Base-by-base conservation (phyloP, 1,140 invertebrate species). In the Sycophaga agraensis region DNA sequence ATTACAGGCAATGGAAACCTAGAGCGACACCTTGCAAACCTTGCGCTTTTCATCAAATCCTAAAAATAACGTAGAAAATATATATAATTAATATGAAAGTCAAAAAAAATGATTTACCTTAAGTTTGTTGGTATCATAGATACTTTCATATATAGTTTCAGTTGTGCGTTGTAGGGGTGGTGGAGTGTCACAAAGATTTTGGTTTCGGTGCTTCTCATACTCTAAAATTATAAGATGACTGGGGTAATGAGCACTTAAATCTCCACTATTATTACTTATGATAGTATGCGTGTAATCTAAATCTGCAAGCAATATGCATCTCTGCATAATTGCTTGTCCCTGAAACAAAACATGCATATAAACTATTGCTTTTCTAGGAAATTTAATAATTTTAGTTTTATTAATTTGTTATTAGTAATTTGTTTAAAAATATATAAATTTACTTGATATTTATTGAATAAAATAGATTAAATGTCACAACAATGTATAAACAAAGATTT, bases 1-100 rank as follows among this genome's bases (percentile, higher is more conserved):
- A 93, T 92, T 4, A 92, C 90, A 35, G 91, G 90, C 37, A 91
- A 77, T 28, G 89, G 89, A 82, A 93, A 93, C 69, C 91, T 82
- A 58, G 87, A 86, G 59, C 91, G 82, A 78, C 90, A 92, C 65
- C 89, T 80, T 4, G 85, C 85, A 68, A 82, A 82, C 70, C 85
- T 83, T 12, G 86, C 87, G 68, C 83, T 85, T 45, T 80, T 84
- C 8, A 88, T 86, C 62, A 86, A 74, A 46, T 90, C 85, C 49
- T 56, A n/a, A 37, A 42, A 55, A 31, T n/a, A 40, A 42, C 19
- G 16, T 42, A 9, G 28, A 31, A 21, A 21, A 6, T 43, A 19
- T 43, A 17, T 19, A 43, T 19, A 22, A 4, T 31, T 31, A 31
- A 31, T 31, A 31, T 6, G 5, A 31, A 6, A 31, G 4, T 31